Evolutionary conservation across 2,888 invertebrate genomes (phyloP), one percentile per base, ranked within the genome.

Genomic region (Sesamia inferens): DNA sequence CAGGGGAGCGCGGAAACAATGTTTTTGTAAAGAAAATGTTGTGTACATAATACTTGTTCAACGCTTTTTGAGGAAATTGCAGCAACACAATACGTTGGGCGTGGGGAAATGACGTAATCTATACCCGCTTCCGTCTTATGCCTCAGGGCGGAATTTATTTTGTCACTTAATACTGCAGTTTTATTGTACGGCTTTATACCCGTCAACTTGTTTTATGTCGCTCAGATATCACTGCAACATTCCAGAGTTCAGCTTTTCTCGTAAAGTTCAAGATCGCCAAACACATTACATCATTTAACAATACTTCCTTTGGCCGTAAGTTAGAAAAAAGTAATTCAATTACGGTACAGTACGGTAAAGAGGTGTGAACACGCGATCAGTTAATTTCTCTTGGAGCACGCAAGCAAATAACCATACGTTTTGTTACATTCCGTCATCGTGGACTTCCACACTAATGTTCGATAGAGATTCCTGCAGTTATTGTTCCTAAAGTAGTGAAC

Each of bases 361-460:
- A 90, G 90, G 91, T 89, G 91, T 74, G 85, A 90, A 88, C 91
- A 91, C 91, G 91, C 91, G 88, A 91, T 81, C 78, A 71, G 76
- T 79, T 84, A 86, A 81, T 85, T 75, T 81, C 59, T 65, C 63
- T 24, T 71, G 68, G 51, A 42, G 64, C 88, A 86, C 87, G 89
- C 88, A 71, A 87, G 78, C 84, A 71, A 71, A 85, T 84, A 85
- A 78, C 76, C 74, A 73, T 74, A 85, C 67, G 66, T 77, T 76
- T 66, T 65, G 73, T 70, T 59, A n/a, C 68, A 61, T 51, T 58
- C 42, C 48, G 39, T 47, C 42, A 47, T 66, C 61, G 22, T 44
- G 65, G 44, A 68, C 55, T 59, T 70, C 13, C 54, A 51, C 66
- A 24, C 68, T 55, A 42, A 69, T 63, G 48, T 54, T 65, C 68